Evolutionary conservation across 2,888 invertebrate species (phyloP).

Genomic region (Eupithecia inturbata): DNA sequence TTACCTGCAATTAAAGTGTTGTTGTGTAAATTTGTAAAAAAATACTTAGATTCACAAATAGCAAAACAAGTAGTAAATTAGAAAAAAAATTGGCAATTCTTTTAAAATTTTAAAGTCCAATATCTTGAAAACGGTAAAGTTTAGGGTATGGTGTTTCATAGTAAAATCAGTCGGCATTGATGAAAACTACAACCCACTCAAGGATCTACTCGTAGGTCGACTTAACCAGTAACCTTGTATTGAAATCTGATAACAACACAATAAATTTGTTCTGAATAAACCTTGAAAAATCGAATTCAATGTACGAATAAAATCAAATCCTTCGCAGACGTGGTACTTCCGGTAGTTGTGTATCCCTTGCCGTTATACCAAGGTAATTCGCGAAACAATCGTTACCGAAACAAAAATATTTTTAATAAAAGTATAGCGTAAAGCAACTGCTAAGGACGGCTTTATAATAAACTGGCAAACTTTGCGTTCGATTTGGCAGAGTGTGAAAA

Average conservation of each 20-base stretch:
- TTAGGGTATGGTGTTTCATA: too few species aligned
- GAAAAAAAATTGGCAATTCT: too few species aligned
- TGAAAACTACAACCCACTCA: too few species aligned
- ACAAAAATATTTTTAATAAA: neutral
- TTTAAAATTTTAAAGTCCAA: too few species aligned
- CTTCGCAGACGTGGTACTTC: neutral
- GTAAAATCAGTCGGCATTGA: too few species aligned
- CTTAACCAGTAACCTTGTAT: neutral
- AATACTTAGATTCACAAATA: too few species aligned
- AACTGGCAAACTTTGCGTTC: slow-evolving; percentile 8
- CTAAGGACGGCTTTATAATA: neutral
- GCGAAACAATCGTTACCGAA: neutral
- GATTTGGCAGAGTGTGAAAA: slow-evolving; percentile 23
- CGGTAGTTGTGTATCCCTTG: too few species aligned
- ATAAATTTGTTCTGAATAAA: neutral
- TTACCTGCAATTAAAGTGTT: too few species aligned
- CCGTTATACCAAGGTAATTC: neutral
- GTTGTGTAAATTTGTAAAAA: too few species aligned
- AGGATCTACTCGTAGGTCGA: too few species aligned
- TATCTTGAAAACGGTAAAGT: too few species aligned
- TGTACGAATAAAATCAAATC: neutral
- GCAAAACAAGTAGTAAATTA: too few species aligned
- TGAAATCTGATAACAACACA: neutral
- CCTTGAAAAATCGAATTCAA: neutral
- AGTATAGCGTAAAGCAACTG: neutral